Percentiles rank a stretch among this genome's conserved stretches.
Conservation (phyloP, 2,113 vertebrate species). For the Galbula dea region DNA sequence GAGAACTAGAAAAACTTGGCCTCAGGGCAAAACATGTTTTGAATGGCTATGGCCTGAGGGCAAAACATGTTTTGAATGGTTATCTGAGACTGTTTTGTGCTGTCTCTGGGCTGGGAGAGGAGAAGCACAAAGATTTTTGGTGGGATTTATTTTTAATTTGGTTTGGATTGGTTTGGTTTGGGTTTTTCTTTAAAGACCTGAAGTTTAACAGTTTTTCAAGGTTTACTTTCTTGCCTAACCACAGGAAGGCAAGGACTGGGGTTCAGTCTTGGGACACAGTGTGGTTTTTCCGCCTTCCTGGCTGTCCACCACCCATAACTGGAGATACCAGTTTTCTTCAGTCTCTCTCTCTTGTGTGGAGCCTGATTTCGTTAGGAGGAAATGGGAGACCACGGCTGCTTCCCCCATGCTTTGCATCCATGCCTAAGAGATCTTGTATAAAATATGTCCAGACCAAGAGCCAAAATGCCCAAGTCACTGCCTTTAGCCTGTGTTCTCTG, state of each 20-base stretch:
- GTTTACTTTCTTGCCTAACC: neutral
- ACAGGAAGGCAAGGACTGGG: neutral
- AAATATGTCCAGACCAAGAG: neutral
- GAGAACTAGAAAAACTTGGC: neutral
- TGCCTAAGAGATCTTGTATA: neutral
- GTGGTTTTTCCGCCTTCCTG: neutral
- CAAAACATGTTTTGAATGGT: no score
- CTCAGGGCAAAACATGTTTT: neutral
- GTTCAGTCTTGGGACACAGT: neutral
- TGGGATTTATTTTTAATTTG: neutral
- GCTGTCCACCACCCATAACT: accelerated
- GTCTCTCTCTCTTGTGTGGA: accelerated
- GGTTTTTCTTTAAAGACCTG: neutral
- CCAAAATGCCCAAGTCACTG: accelerated
- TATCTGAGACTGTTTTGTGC: neutral
- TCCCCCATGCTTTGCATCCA: neutral
- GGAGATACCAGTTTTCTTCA: neutral
- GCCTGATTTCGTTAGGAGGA: neutral
- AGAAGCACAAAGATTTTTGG: neutral
- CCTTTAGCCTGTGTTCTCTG: neutral
- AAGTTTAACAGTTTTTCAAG: neutral
- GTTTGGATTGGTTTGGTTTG: no score
- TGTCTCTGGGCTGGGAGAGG: neutral
- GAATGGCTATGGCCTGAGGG: neutral
- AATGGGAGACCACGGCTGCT: neutral